phyloP scores from a whole-genome alignment of 2,888 invertebrate genomes.

The Unio delphinus region DNA sequence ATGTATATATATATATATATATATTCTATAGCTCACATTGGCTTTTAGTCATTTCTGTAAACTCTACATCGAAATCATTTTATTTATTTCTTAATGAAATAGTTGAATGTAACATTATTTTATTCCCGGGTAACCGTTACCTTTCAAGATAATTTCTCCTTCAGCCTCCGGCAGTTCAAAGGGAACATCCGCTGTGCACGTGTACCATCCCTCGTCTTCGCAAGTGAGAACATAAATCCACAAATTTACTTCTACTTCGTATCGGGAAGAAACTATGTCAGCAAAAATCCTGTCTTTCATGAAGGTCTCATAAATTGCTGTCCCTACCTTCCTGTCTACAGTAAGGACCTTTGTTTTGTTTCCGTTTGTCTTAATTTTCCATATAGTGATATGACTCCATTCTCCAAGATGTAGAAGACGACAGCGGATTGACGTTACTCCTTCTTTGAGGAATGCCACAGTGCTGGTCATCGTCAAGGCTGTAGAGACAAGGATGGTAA shows the following conservation, averaged over 20 bases:
- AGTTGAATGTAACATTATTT: not conserved
- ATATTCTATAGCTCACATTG: no score
- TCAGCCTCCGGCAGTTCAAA: slow-evolving; percentile 11
- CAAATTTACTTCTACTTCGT: slow-evolving; percentile 28
- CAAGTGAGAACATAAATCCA: slow-evolving; percentile 37
- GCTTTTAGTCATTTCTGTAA: not conserved
- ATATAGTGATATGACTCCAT: slow-evolving; percentile 27
- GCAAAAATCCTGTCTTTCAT: slow-evolving; percentile 23
- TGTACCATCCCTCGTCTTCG: slow-evolving; percentile 30
- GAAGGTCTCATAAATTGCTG: not conserved
- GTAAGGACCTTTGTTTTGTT: slow-evolving; percentile 6
- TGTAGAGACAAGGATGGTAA: slow-evolving; percentile 1
- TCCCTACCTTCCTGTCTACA: slow-evolving; percentile 4
- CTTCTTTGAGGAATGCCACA: slow-evolving; percentile 32
- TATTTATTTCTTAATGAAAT: not conserved
- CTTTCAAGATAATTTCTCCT: slow-evolving; percentile 15
- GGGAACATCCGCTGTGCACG: slow-evolving; percentile 23
- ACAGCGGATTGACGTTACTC: slow-evolving; percentile 31
- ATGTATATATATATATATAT: no score
- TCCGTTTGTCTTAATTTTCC: slow-evolving; percentile 10
- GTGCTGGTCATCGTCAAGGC: slow-evolving; percentile 23
- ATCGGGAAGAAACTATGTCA: slow-evolving; percentile 12
- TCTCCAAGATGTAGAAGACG: slow-evolving; percentile 33
- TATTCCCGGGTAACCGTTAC: slow-evolving; percentile 4
- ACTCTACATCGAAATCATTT: not conserved